These are phyloP conservation scores for Tetraodon nigroviridis DNA, from an alignment of 2,113 vertebrate species.

Conservation along the genomic window DNA sequence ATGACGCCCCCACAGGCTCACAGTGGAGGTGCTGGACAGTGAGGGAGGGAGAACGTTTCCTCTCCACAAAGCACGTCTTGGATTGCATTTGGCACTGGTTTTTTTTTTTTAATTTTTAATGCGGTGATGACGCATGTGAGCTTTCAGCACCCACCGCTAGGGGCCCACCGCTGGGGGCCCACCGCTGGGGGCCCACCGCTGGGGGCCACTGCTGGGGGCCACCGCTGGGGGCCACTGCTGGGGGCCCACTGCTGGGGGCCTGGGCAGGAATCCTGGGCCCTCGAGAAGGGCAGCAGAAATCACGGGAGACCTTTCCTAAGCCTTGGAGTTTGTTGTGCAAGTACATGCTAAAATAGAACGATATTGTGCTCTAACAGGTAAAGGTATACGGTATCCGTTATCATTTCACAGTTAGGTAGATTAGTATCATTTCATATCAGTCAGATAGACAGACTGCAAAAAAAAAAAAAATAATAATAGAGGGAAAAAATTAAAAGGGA, in stretches of 20 bases:
- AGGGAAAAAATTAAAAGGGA: slow-evolving; percentile 52
- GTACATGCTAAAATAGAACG: slow-evolving; percentile 63
- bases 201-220: no score
- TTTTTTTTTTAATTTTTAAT: slow-evolving; percentile 23
- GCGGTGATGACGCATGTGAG: slow-evolving; percentile 13
- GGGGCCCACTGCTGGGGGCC: no score
- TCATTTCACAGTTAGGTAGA: slow-evolving; percentile 66
- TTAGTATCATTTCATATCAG: slow-evolving; percentile 68
- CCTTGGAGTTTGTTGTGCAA: slow-evolving; percentile 71
- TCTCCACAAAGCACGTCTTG: slow-evolving; percentile 17
- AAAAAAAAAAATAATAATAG: slow-evolving; percentile 11
- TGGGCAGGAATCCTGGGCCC: slow-evolving; percentile 40
- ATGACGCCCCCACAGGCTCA: slow-evolving; percentile 30
- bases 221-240: no score
- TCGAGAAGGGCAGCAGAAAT: slow-evolving; percentile 31
- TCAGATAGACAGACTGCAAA: slow-evolving; percentile 69
- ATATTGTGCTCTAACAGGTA: slow-evolving; percentile 65
- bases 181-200: slow-evolving; percentile 23
- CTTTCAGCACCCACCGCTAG: slow-evolving; percentile 26
- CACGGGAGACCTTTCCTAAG: slow-evolving; percentile 42
- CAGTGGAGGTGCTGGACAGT: slow-evolving; percentile 40
- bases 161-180: no score
- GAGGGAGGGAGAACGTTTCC: slow-evolving; percentile 18
- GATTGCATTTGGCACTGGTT: slow-evolving; percentile 10
- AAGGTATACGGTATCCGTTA: slow-evolving; percentile 61